Percentiles rank a stretch among this genome's conserved stretches.
Evolutionary conservation across 2,888 invertebrate species (phyloP).

Genomic region (Cephalotes varians): DNA sequence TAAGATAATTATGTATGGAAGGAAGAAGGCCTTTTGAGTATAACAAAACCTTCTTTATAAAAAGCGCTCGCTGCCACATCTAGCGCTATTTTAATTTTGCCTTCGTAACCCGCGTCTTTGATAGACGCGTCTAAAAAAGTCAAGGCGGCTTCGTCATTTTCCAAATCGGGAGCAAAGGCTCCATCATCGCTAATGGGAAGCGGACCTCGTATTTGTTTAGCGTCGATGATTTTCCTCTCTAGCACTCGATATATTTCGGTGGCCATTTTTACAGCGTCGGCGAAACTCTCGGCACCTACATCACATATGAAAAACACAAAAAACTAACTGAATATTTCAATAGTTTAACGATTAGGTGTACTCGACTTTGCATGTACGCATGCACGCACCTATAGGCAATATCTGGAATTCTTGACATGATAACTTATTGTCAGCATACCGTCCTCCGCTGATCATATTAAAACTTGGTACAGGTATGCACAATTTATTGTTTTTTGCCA

Average conservation of each 20-base stretch:
- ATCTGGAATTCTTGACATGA: slow-evolving; percentile 81
- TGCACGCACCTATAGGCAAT: slow-evolving; percentile 74
- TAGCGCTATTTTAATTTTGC: slow-evolving; percentile 79
- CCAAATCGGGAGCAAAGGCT: slow-evolving; percentile 79
- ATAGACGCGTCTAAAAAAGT: slow-evolving; percentile 78
- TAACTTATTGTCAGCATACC: slow-evolving; percentile 76
- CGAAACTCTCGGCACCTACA: slow-evolving; percentile 80
- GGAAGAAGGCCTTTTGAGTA: background rate
- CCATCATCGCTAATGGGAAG: slow-evolving; percentile 78
- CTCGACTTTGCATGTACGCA: background rate
- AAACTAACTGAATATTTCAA: background rate
- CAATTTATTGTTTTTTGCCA: slow-evolving; percentile 76
- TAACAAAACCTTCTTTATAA: slow-evolving; percentile 77
- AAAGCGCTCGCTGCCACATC: slow-evolving; percentile 81
- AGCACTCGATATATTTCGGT: slow-evolving; percentile 78
- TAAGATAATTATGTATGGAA: background rate
- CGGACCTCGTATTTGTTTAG: slow-evolving; percentile 76
- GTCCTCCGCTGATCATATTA: slow-evolving; percentile 81
- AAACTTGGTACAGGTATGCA: slow-evolving; percentile 82
- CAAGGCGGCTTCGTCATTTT: slow-evolving; percentile 79
- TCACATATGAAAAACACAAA: background rate
- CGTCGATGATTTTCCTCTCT: slow-evolving; percentile 77
- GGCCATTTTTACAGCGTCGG: slow-evolving; percentile 82
- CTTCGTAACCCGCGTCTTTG: slow-evolving; percentile 78
- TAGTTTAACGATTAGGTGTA: background rate